Conservation (phyloP, 2,797 vertebrate species). For the Sebastes aleutianus region DNA sequence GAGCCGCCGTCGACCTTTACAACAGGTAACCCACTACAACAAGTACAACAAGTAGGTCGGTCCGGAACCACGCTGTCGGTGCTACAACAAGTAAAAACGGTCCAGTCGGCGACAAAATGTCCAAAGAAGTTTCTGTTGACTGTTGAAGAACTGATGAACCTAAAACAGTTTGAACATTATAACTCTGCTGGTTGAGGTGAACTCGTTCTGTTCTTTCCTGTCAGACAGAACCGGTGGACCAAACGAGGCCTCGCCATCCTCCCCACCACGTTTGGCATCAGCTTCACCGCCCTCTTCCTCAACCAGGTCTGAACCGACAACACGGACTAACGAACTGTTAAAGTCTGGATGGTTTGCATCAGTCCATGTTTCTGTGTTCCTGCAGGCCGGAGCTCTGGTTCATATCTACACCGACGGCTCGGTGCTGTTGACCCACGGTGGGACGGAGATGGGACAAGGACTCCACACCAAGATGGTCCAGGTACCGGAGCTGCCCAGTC, state of each 20-base stretch:
- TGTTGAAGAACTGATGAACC: neutral
- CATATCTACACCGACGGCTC: conserved; percentile 96
- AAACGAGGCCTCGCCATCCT: conserved; percentile 92
- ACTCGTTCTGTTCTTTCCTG: neutral
- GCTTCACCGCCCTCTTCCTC: conserved; percentile 87
- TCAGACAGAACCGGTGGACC: conserved; percentile 94
- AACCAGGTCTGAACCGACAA: conserved; percentile 86
- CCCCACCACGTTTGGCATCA: conserved; percentile 96
- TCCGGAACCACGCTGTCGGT: too few species aligned
- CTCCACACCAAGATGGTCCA: conserved; percentile 98
- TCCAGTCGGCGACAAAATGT: neutral
- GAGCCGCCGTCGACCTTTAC: conserved; percentile 80
- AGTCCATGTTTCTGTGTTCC: neutral
- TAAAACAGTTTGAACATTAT: too few species aligned
- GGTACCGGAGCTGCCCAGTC: conserved; percentile 24
- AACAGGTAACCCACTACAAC: conserved; percentile 82
- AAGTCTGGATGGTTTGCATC: neutral
- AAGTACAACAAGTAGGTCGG: too few species aligned
- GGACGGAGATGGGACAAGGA: conserved; percentile 98
- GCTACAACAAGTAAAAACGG: neutral
- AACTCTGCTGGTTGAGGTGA: neutral
- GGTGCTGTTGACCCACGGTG: conserved; percentile 92
- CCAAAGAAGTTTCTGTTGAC: neutral
- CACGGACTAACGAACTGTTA: too few species aligned
- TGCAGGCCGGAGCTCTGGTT: conserved; percentile 90